These are phyloP conservation scores for Epirrhoe alternata DNA, from an alignment of 2,888 invertebrate genomes.

Conservation along the genomic window DNA sequence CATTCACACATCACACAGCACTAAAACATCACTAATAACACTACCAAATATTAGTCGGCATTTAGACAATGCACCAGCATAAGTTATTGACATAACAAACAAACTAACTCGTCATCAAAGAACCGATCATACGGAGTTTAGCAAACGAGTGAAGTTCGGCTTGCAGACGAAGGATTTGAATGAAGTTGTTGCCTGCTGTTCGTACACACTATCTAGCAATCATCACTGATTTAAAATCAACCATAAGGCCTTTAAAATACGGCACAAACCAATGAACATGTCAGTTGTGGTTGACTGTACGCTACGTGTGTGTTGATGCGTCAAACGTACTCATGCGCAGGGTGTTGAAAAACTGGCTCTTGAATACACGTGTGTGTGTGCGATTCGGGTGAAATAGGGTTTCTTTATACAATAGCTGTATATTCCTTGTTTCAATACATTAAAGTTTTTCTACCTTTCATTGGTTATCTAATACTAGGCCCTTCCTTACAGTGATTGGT, in stretches of 20 bases:
- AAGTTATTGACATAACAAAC: conserved; percentile 75
- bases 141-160: conserved; percentile 71
- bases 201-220: conserved; percentile 29
- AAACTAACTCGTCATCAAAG: conserved; percentile 72
- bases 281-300: conserved; percentile 15
- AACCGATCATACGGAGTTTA: conserved; percentile 69
- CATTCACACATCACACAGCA: conserved; percentile 43
- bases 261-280: conserved; percentile 1
- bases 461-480: too few species aligned
- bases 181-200: conserved; percentile 72
- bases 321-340: conserved; percentile 51
- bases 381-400: conserved; percentile 13
- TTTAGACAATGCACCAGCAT: conserved; percentile 53
- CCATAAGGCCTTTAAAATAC: conserved; percentile 2
- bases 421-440: too few species aligned
- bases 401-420: neutral
- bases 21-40: conserved; percentile 43
- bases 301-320: conserved; percentile 52
- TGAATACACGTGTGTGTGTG: conserved; percentile 49
- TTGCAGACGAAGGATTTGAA: conserved; percentile 62
- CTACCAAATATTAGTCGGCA: conserved; percentile 16
- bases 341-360: conserved; percentile 49
- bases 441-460: too few species aligned
- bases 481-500: too few species aligned
- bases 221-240: conserved; percentile 3